phyloP scores from a whole-genome alignment of 2,113 vertebrate species.

The Setophaga petechia region DNA sequence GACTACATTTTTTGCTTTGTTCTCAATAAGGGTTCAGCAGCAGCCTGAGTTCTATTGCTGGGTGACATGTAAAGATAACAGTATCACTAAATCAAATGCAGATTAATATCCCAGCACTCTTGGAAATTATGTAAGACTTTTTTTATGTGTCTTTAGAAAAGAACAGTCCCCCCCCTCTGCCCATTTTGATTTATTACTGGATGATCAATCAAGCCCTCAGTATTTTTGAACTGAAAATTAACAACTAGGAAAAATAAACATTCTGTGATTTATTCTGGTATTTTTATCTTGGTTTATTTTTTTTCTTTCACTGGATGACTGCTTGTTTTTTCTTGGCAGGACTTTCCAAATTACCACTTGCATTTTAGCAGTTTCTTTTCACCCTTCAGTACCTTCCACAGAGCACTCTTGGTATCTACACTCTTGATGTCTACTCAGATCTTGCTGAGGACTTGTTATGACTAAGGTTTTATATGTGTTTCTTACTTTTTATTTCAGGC shows the following conservation, averaged over 20 bases:
- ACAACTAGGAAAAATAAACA: not conserved
- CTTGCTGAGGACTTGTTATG: not conserved
- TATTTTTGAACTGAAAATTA: not conserved
- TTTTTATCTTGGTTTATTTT: not conserved
- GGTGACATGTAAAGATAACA: not conserved
- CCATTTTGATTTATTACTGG: not conserved
- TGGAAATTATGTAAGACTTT: not conserved
- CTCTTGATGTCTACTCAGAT: not conserved
- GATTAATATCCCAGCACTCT: not conserved
- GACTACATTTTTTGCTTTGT: not conserved
- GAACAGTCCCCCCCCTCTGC: not conserved
- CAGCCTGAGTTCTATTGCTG: not conserved
- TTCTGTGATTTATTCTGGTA: not conserved
- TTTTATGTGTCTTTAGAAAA: not conserved
- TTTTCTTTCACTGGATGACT: not conserved
- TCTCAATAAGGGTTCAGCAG: not conserved
- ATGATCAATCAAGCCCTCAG: not conserved
- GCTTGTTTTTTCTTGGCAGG: not conserved
- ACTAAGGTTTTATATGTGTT: not conserved
- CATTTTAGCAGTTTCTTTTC: not conserved
- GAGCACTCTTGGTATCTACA: not conserved
- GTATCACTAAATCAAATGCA: not conserved
- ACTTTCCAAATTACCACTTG: not conserved
- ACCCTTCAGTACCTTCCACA: not conserved
- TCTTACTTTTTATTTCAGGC: constrained; percentile 74